Evolutionary conservation across 2,888 invertebrate species (phyloP), one percentile per base, ranked within the genome.

Genomic region (Rosalia funebris): DNA sequence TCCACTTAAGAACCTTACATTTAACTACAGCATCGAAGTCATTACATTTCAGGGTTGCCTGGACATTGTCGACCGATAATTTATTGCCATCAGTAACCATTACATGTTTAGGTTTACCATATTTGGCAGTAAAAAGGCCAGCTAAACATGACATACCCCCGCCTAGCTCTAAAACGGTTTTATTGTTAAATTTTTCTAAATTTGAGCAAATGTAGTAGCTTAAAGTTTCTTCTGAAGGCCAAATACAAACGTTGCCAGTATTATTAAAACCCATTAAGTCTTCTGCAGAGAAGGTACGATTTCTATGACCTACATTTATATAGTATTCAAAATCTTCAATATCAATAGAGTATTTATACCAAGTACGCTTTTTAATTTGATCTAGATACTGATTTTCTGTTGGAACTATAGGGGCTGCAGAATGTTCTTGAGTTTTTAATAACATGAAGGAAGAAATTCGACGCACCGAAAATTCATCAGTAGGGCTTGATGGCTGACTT

Each of bases 101-200:
- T 2, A 93, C 88, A 16, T 83, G 82, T 66, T 83, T 83, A 0
- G 91, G 86, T 46, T 84, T 82, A 56, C 88, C 87, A 72, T 88
- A 89, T 73, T 90, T 89, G 57, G 90, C 89, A 47, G 87, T 83
- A 75, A 91, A 85, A 10, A 93, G 81, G 1, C 92, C 93, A 4
- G 92, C 91, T 20, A 93, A 82, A 70, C 92, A 92, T 14, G 92
- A 91, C 90, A 93, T 93, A 1, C 93, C 93, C 12, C 93, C 93
- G 1, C 93, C 93, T 39, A 93, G 82, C 78, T 93, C 93, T 71
- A 92, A 83, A 17, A 93, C 87, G 74, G 83, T 84, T 77, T 89
- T 89, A 63, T 85, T 84, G n/a, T 85, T 82, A 78, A 91, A 92
- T 36, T 86, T 78, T n/a, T 82, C 74, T 47, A 85, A 79, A 76